Percentiles rank a stretch among this genome's conserved stretches.
phyloP scores from a whole-genome alignment of 2,113 vertebrate species.

The Budorcas taxicolor region DNA sequence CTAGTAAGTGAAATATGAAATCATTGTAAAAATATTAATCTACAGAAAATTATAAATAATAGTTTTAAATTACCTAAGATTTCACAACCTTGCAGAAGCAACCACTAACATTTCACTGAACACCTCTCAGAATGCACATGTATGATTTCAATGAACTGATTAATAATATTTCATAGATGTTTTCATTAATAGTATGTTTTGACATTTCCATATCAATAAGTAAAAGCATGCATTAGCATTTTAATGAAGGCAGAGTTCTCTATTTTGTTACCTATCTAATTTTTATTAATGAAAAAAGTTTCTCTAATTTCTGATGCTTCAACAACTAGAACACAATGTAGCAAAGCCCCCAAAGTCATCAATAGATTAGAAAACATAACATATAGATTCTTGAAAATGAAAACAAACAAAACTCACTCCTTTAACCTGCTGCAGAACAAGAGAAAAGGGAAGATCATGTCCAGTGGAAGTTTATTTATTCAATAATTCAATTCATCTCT shows the following conservation, averaged over 20 bases:
- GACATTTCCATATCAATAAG: conserved; percentile 24
- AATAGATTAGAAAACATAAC: not conserved
- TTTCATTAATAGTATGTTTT: conserved; percentile 22
- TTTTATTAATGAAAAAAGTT: conserved; percentile 24
- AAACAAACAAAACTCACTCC: not conserved
- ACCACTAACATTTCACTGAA: not conserved
- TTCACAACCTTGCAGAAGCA: not conserved
- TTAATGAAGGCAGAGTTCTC: conserved; percentile 31
- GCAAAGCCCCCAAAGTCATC: not conserved
- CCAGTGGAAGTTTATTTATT: not conserved
- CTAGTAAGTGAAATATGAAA: not conserved
- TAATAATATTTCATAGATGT: conserved; percentile 13
- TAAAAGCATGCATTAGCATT: conserved; percentile 28
- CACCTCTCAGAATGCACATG: not conserved
- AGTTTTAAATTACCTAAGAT: not conserved
- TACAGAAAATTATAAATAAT: not conserved
- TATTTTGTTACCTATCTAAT: not conserved
- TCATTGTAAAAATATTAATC: not conserved
- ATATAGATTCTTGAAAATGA: not conserved
- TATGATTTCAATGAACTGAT: not conserved
- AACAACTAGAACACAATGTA: not conserved
- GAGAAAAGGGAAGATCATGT: not conserved
- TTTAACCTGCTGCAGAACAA: not conserved
- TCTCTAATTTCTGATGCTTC: conserved; percentile 32
- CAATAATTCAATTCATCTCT: not conserved